Conservation (phyloP, 2,113 vertebrate genomes). For the Ceuthmochares aereus region DNA sequence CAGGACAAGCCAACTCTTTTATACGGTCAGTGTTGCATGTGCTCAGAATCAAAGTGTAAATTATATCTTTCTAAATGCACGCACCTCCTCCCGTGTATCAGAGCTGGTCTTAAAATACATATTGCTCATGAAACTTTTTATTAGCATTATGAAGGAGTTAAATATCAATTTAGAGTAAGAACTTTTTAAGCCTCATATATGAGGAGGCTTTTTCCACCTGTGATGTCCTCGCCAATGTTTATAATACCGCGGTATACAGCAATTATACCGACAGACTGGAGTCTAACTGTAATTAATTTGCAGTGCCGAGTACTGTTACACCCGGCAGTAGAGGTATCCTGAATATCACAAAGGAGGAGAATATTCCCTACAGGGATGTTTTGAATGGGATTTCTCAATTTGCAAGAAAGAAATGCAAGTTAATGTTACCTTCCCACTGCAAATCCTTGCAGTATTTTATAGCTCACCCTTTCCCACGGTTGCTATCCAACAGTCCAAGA, state of each 20-base stretch:
- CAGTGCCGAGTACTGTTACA: not conserved
- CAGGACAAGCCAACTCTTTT: constrained; percentile 13
- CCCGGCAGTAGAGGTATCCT: not conserved
- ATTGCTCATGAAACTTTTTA: not conserved
- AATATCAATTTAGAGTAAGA: constrained; percentile 11
- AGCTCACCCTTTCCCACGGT: not conserved
- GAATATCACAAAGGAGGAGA: not conserved
- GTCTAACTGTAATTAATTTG: not conserved
- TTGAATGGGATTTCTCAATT: not conserved
- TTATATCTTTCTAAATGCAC: not conserved
- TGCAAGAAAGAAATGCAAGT: not conserved
- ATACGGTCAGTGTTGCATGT: not conserved
- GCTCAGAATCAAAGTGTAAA: not conserved
- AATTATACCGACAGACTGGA: not conserved
- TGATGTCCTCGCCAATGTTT: constrained; percentile 16
- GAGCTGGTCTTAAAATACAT: constrained; percentile 12
- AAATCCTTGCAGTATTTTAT: not conserved
- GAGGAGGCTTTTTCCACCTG: not conserved
- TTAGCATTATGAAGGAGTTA: not conserved
- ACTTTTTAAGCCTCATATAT: not conserved
- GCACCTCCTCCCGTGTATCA: not conserved
- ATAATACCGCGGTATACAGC: not conserved
- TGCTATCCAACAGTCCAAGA: not conserved
- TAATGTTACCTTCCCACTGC: not conserved
- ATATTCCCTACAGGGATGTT: not conserved